Evolutionary conservation across 2,888 invertebrate species (phyloP).

Genomic region (Mamestra brassicae): DNA sequence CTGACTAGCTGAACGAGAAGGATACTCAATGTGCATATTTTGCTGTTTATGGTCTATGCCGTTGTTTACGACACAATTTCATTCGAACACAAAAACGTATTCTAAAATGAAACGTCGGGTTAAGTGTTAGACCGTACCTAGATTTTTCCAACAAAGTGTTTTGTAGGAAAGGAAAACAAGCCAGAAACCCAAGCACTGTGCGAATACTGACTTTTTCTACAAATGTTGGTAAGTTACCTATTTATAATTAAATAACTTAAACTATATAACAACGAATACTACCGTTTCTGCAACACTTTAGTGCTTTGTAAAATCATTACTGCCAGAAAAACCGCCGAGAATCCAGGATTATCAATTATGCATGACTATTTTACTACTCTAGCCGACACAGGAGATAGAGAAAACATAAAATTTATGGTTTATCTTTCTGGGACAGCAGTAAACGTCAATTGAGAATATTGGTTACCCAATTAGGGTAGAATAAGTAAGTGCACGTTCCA

Average conservation of each 20-base stretch:
- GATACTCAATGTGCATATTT: constrained; percentile 47
- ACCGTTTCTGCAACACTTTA: neutral
- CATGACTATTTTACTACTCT: constrained; percentile 38
- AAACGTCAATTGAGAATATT: constrained; percentile 62
- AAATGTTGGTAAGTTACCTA: no score
- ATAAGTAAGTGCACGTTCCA: constrained; percentile 37
- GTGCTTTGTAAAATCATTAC: constrained; percentile 15
- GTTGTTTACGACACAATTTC: constrained; percentile 40
- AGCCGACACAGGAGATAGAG: constrained; percentile 17
- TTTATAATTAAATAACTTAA: no score
- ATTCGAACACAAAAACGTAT: constrained; percentile 5
- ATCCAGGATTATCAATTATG: constrained; percentile 32
- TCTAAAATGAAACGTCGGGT: constrained; percentile 8
- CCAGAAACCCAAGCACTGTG: no score
- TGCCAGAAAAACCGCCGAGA: neutral
- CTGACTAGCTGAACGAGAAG: constrained; percentile 36
- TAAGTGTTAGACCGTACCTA: no score
- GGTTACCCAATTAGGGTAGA: constrained; percentile 51
- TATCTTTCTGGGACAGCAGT: constrained; percentile 46
- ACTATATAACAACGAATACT: no score
- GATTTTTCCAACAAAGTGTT: no score
- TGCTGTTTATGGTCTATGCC: constrained; percentile 45
- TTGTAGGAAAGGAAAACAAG: no score
- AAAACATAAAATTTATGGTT: constrained; percentile 47
- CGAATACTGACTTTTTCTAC: no score